Base-by-base conservation (phyloP, 37 sponge, comb jelly and placozoan genomes). In the Axinella damicornis region DNA sequence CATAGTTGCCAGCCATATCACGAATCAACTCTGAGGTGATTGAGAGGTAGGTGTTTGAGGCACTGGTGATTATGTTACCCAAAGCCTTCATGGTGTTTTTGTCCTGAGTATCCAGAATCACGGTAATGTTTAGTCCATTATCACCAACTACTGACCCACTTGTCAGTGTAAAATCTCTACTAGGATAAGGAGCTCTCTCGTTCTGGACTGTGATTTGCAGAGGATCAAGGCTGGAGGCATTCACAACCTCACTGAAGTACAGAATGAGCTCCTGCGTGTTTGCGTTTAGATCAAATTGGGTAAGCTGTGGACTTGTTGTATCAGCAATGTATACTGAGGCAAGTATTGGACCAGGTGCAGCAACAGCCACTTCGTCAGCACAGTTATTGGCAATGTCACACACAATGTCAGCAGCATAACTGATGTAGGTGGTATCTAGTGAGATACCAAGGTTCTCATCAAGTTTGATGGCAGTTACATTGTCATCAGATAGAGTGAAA, bases 1-100 rank as follows among this genome's bases (percentile, higher is more conserved):
- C 85, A 65, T 71, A 80, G 57, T 94, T 94, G 1, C 85, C 92
- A 34, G 94, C 80, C 81, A 88, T 89, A 69, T 96, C 97, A 56
- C 61, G 73, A 20, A 96, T 82, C 56, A 89, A 76, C 5, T 85
- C 92, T 13, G 94, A 79, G 36, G 88, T 90, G 78, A 93, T 84
- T 30, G 92, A 85, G 22, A 97, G 54, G 64, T 71, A 97, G 0
- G 94, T 97, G 71, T 90, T 92, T 52, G 65, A 80, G 60, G 69
- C 24, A 36, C 36, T 69, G 27, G 88, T 94, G 41, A 88, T 74
- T 15, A 97, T 68, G 64, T 86, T 63, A 37, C 84, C 77, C 16
- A 80, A 58, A 53, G 91, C 87, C 61, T 82, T 88, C 38, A 96
- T 91, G 75, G 63, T 15, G 27, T 87, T 83, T 54, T 74, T 89